A percentile compares a stretch with the other conserved stretches of the same genome.
Conservation (phyloP, 2,797 vertebrate genomes). For the Sebastes aleutianus region DNA sequence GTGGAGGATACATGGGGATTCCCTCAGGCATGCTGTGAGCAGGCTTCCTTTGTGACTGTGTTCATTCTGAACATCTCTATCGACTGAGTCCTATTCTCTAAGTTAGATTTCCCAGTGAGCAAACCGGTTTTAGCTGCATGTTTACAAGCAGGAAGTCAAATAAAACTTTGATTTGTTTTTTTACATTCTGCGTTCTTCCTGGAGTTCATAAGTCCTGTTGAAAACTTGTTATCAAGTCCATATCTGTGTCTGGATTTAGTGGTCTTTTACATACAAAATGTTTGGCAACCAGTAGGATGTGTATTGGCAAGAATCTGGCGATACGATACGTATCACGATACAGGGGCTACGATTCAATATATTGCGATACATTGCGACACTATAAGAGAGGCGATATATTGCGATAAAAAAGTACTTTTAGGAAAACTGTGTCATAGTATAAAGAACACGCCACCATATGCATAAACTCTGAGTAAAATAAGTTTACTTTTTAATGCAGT, state of each 20-base stretch:
- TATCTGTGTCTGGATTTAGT: neutral
- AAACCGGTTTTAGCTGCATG: neutral
- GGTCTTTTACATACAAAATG: neutral
- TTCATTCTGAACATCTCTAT: neutral
- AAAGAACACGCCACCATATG: too few species aligned
- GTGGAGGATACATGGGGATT: constrained; percentile 64
- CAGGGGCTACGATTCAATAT: too few species aligned
- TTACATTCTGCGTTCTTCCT: neutral
- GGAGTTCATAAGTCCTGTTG: neutral
- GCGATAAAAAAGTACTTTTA: too few species aligned
- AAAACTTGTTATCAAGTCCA: neutral
- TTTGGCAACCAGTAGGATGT: neutral
- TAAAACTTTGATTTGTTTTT: neutral
- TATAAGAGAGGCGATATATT: too few species aligned
- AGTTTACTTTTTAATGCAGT: too few species aligned
- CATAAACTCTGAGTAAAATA: too few species aligned
- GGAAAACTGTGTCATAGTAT: too few species aligned
- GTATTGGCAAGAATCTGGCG: too few species aligned
- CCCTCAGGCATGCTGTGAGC: constrained; percentile 61
- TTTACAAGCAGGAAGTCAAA: neutral
- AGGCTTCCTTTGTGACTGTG: constrained; percentile 40
- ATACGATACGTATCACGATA: too few species aligned
- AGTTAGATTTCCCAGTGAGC: neutral
- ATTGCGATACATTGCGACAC: too few species aligned
- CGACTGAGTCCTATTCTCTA: neutral